Conservation (phyloP, 2,797 vertebrate species). For the Parauchenoglanis ngamensis region DNA sequence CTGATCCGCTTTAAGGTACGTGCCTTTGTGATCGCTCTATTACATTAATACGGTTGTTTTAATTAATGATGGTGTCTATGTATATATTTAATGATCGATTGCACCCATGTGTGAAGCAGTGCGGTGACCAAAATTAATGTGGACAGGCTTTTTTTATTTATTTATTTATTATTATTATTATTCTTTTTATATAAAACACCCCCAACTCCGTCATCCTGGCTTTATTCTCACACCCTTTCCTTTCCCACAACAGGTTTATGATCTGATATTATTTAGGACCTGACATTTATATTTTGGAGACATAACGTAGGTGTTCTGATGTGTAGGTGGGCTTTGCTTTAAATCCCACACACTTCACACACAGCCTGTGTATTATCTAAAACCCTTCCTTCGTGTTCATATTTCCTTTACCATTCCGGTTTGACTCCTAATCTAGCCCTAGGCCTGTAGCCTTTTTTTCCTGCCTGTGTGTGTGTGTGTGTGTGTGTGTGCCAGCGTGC, state of each 20-base stretch:
- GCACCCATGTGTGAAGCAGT: neutral
- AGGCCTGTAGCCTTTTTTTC: neutral
- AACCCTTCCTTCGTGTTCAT: neutral
- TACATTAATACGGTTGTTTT: neutral
- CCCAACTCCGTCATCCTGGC: neutral
- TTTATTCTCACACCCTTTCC: neutral
- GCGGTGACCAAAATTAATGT: neutral
- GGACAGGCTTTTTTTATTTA: neutral
- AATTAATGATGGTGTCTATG: neutral
- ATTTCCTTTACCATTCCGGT: neutral
- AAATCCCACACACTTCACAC: neutral
- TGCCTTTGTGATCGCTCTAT: neutral
- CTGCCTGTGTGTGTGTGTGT: neutral
- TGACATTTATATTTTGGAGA: neutral
- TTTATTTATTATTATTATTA: neutral
- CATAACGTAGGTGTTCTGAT: neutral
- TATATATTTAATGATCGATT: neutral
- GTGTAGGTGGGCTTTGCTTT: neutral
- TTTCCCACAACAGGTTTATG: constrained; percentile 1
- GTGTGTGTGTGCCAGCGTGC: neutral
- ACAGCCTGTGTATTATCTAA: neutral
- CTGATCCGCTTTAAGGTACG: constrained; percentile 9
- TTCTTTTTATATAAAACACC: neutral
- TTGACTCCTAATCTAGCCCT: neutral
- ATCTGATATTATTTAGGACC: too few species aligned